phyloP scores from a whole-genome alignment of 2,797 vertebrate genomes.

The Oryzias sinensis region DNA sequence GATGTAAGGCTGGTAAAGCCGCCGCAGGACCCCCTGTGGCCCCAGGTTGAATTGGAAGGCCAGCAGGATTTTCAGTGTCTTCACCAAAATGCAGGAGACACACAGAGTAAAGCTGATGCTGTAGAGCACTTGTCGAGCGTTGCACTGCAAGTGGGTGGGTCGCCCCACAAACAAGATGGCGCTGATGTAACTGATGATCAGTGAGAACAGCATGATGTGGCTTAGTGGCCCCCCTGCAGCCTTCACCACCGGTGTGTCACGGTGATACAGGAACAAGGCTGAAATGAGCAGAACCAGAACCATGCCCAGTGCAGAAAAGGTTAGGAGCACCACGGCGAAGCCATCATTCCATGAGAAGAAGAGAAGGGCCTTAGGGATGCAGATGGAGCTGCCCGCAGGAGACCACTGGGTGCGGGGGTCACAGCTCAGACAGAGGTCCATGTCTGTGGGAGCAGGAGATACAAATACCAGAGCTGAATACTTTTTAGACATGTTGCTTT shows the following conservation, averaged over 20 bases:
- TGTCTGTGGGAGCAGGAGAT: conserved; percentile 69
- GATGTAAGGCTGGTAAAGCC: conserved; percentile 75
- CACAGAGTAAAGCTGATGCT: conserved; percentile 87
- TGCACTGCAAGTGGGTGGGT: conserved; percentile 79
- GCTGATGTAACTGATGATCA: conserved; percentile 82
- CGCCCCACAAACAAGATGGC: conserved; percentile 82
- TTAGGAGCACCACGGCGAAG: conserved; percentile 81
- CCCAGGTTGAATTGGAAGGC: conserved; percentile 86
- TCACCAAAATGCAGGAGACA: conserved; percentile 88
- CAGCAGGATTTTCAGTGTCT: conserved; percentile 87
- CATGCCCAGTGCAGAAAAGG: conserved; percentile 76
- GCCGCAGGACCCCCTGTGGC: conserved; percentile 74
- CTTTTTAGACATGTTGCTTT: not conserved
- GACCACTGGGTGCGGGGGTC: conserved; percentile 81
- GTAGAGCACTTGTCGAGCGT: conserved; percentile 82
- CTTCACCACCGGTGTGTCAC: conserved; percentile 83
- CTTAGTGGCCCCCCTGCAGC: conserved; percentile 82
- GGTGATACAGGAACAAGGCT: conserved; percentile 80
- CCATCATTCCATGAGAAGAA: conserved; percentile 82
- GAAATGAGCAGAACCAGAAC: conserved; percentile 74
- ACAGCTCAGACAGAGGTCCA: conserved; percentile 82
- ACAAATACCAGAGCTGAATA: no score
- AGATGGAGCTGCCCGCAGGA: conserved; percentile 70
- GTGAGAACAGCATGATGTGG: conserved; percentile 85
- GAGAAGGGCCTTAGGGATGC: conserved; percentile 74